These are phyloP conservation scores for silkworm (Bombyx mori) DNA, from an alignment of 1,140 invertebrate species.

Conservation along the genomic window DNA sequence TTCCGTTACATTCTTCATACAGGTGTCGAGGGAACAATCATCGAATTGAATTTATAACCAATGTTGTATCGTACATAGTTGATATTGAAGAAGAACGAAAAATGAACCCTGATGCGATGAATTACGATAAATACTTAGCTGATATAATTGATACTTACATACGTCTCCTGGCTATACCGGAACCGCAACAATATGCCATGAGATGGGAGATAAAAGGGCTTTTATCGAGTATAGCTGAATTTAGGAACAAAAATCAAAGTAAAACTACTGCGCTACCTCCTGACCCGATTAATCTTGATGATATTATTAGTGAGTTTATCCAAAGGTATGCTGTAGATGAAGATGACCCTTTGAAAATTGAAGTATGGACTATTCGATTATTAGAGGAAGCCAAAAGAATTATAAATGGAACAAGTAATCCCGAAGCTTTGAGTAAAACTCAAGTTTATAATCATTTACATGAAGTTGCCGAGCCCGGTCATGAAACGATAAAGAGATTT, in stretches of 20 bases:
- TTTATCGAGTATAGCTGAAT: conserved; percentile 13
- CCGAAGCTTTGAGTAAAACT: conserved; percentile 7
- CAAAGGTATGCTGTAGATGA: conserved; percentile 15
- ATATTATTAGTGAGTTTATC: conserved; percentile 29
- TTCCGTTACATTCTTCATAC: conserved; percentile 27
- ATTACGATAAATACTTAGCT: conserved; percentile 22
- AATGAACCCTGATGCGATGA: conserved; percentile 12
- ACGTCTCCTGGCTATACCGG: conserved; percentile 12
- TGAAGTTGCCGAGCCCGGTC: conserved; percentile 12
- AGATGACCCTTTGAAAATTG: conserved; percentile 26
- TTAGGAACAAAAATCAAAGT: not conserved
- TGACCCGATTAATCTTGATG: conserved; percentile 8
- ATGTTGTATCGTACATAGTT: conserved; percentile 27
- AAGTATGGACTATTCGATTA: conserved; percentile 24
- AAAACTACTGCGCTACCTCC: not conserved
- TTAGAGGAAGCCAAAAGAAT: conserved; percentile 27
- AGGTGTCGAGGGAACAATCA: conserved; percentile 15
- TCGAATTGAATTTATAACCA: conserved; percentile 23
- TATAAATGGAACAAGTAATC: conserved; percentile 9
- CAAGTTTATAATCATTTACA: conserved; percentile 16
- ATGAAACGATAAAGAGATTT: conserved; percentile 21
- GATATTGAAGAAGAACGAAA: conserved; percentile 23
- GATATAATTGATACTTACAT: conserved; percentile 11
- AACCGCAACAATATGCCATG: conserved; percentile 11
- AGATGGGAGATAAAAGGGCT: conserved; percentile 15